A percentile compares a stretch with the other conserved stretches of the same genome.
Conservation (phyloP, 2,113 vertebrate genomes). For the Taxidea taxus region DNA sequence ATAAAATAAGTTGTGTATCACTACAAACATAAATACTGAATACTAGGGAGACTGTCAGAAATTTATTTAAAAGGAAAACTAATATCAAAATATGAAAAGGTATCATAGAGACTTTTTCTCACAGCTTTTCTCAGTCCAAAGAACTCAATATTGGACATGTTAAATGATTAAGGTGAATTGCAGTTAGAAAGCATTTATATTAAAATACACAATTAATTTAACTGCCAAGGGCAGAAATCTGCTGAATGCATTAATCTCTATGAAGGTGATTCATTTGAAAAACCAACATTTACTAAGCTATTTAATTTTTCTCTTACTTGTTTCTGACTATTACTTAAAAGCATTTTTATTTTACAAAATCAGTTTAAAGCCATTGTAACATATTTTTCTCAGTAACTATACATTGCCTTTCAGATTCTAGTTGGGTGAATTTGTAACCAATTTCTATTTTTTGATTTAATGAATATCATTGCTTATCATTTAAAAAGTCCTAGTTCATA, state of each 20-base stretch:
- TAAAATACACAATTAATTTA: slow-evolving; percentile 52
- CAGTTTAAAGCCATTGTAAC: slow-evolving; percentile 16
- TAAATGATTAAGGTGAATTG: slow-evolving; percentile 54
- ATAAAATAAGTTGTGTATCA: background rate
- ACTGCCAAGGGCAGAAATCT: slow-evolving; percentile 34
- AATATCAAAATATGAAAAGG: background rate
- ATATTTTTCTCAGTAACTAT: slow-evolving; percentile 25
- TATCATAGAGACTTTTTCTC: background rate
- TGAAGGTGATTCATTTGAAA: slow-evolving; percentile 57
- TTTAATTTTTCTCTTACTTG: slow-evolving; percentile 52
- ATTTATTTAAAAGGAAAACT: background rate
- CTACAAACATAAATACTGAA: background rate
- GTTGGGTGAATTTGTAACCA: background rate
- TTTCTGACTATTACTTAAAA: slow-evolving; percentile 4
- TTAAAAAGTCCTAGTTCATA: background rate
- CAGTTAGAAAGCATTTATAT: slow-evolving; percentile 45
- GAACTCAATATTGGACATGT: background rate
- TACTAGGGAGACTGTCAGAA: background rate
- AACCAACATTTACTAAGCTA: slow-evolving; percentile 14
- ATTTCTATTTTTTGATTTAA: background rate
- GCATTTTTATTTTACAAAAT: background rate
- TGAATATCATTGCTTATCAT: background rate
- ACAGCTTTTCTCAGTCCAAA: slow-evolving; percentile 1
- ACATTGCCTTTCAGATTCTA: background rate
- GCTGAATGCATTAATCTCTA: background rate